Evolutionary conservation across 2,113 vertebrate genomes (phyloP).

Genomic region (Scortum barcoo): DNA sequence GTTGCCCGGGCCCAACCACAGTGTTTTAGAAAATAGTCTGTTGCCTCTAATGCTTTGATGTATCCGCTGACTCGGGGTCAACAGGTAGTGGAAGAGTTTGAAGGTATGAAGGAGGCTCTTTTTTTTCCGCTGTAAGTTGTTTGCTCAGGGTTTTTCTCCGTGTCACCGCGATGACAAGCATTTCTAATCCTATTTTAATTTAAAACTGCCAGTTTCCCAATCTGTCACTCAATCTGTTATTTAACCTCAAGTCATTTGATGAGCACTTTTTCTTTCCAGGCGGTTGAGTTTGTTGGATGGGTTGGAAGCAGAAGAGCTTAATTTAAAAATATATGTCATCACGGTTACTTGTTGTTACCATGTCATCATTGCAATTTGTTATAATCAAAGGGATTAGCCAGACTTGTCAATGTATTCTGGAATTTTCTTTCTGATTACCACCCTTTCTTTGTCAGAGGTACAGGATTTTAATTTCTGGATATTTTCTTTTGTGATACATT

Average conservation of each 20-base stretch:
- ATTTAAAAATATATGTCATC: constrained; percentile 5
- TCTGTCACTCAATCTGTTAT: constrained; percentile 47
- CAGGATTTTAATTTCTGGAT: background rate
- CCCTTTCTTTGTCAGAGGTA: background rate
- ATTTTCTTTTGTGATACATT: constrained; percentile 15
- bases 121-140: constrained; percentile 15
- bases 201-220: constrained; percentile 42
- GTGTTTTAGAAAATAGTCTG: constrained; percentile 60
- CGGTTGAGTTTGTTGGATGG: background rate
- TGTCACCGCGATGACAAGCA: constrained; percentile 19
- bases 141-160: constrained; percentile 32
- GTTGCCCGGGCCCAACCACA: constrained; percentile 48
- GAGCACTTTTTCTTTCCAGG: background rate
- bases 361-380: constrained; percentile 25
- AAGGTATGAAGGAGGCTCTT: background rate
- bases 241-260: background rate
- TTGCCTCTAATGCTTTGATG: constrained; percentile 50
- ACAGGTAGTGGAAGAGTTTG: constrained; percentile 37
- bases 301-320: background rate
- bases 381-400: background rate
- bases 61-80: constrained; percentile 42
- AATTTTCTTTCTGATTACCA: background rate
- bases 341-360: background rate
- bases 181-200: constrained; percentile 62
- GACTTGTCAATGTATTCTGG: background rate